Evolutionary conservation across 1,140 invertebrate genomes (phyloP), one percentile per base, ranked within the genome.

Genomic region (Oedothorax gibbosus): DNA sequence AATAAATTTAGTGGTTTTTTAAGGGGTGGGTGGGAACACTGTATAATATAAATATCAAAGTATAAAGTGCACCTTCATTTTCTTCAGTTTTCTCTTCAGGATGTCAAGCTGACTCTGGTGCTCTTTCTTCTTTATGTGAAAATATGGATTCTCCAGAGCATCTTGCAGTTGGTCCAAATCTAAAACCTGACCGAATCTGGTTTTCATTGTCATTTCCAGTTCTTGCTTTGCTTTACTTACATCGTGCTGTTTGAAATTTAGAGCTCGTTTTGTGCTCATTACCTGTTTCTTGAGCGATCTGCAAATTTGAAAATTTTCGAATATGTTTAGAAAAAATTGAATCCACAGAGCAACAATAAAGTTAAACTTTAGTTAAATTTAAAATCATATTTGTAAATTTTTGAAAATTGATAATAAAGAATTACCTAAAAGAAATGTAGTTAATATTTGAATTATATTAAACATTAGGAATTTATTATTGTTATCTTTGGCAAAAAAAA

Each of bases 101-200:
- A 2, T 5, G 14, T 69, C 78, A 1, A 81, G 14, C 12, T 60
- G 10, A 51, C 11, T 71, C 62, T 60, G 51, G 18, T 60, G 18
- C 12, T 81, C 66, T 50, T 68, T n/a, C 20, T 81, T 71, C 20
- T 71, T 81, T 50, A 81, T 57, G 14, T 50, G 21, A 20, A 49
- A 60, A 12, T 71, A 51, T 12, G 78, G 78, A 62, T 71, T 71
- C 50, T 81, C 78, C n/a, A 81, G 49, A 7, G 53, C 54, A 60
- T 81, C 78, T 57, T 54, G 66, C n/a, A 81, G 78, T 7, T 18
- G 18, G 4, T 71, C 66, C 20, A 81, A 57, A 60, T 81, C 78
- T 20, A 81, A 18, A 50, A 57, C 20, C 11, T 56, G 21, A 7
- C 11, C 9, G n/a, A 81, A 81, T 50, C 60, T 81, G 8, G 54